Conservation (phyloP, 1,140 invertebrate genomes). For the Drosophila ogumai region DNA sequence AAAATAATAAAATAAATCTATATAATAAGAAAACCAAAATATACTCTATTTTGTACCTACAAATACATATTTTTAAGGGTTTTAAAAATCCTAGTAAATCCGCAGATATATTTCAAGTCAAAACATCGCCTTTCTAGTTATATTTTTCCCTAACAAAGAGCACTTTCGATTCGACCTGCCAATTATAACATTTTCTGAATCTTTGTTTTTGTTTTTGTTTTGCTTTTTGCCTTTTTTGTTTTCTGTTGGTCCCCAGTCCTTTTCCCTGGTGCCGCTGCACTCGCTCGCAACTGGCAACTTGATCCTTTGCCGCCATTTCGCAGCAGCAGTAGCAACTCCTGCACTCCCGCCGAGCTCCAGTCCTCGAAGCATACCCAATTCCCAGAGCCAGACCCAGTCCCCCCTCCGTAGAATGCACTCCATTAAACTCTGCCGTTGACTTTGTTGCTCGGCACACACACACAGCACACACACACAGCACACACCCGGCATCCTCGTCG, state of each 20-base stretch:
- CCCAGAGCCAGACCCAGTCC: neutral
- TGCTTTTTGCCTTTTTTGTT: constrained; percentile 18
- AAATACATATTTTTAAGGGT: neutral
- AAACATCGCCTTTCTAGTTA: neutral
- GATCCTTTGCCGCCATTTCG: constrained; percentile 82
- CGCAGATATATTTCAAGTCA: neutral
- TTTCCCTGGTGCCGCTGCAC: constrained; percentile 20
- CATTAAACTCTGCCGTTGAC: constrained; percentile 80
- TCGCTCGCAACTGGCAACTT: constrained; percentile 61
- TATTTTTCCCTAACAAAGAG: constrained; percentile 7
- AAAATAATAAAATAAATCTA: too few species aligned
- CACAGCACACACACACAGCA: constrained; percentile 5
- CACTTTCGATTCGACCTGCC: constrained; percentile 22
- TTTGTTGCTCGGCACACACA: constrained; percentile 61
- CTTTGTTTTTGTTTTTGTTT: constrained; percentile 36
- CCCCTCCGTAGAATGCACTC: constrained; percentile 65
- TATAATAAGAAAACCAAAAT: neutral
- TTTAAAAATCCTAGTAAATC: neutral
- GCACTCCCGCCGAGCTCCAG: neutral
- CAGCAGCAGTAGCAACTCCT: constrained; percentile 55
- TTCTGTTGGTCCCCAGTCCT: constrained; percentile 26
- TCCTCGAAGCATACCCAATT: constrained; percentile 1
- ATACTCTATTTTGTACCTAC: too few species aligned
- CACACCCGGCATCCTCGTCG: neutral
- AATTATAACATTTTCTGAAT: constrained; percentile 38